These are phyloP conservation scores for Elymnias hypermnestra DNA, from an alignment of 1,140 invertebrate genomes.

Conservation along the genomic window DNA sequence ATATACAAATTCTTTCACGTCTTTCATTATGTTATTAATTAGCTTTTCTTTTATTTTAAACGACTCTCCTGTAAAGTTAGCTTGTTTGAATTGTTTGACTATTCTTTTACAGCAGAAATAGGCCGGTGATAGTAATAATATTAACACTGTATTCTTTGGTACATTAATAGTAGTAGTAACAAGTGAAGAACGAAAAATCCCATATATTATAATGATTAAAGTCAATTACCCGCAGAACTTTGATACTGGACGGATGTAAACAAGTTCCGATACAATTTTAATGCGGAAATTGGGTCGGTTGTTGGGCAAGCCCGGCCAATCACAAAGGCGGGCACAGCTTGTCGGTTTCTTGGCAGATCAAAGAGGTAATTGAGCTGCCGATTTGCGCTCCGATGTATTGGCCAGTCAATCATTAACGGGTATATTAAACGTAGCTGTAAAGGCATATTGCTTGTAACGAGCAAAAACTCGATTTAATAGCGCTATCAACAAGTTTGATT, in stretches of 20 bases:
- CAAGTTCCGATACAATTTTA: constrained; percentile 16
- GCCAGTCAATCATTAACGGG: constrained; percentile 10
- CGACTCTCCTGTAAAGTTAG: background rate
- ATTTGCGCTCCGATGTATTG: constrained; percentile 18
- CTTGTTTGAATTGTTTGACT: no score
- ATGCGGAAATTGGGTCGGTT: constrained; percentile 14
- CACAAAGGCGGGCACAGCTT: constrained; percentile 14
- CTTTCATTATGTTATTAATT: no score
- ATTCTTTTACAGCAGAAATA: no score
- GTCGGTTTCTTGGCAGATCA: constrained; percentile 18
- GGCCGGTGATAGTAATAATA: no score
- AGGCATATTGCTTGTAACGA: constrained; percentile 1
- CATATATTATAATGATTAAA: no score
- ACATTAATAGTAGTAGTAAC: no score
- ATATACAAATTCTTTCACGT: no score
- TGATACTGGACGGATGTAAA: constrained; percentile 8
- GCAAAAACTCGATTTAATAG: background rate
- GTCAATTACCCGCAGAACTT: constrained; percentile 13
- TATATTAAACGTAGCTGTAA: constrained; percentile 7
- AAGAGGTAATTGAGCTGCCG: constrained; percentile 19
- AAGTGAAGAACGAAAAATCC: no score
- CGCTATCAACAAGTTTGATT: background rate
- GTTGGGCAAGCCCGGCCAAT: constrained; percentile 14
- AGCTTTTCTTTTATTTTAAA: no score
- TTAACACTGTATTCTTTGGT: no score